These are phyloP conservation scores for Heterotis niloticus DNA, from an alignment of 2,113 vertebrate species.

Conservation along the genomic window DNA sequence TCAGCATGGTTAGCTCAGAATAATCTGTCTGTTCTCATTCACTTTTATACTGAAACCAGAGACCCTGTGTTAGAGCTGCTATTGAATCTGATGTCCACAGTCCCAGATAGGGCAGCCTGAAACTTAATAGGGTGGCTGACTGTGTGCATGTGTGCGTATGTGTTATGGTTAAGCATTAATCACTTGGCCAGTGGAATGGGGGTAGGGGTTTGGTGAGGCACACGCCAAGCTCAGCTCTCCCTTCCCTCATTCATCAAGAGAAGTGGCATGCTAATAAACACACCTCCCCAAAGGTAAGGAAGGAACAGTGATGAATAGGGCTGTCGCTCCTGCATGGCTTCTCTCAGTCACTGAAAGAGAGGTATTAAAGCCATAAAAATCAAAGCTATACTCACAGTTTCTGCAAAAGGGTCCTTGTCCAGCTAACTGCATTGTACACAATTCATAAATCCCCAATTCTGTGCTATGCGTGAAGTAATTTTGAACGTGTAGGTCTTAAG, in stretches of 20 bases:
- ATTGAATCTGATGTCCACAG: too few species aligned
- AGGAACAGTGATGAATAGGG: slow-evolving; percentile 77
- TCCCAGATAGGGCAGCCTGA: slow-evolving; percentile 22
- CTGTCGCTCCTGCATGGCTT: slow-evolving; percentile 69
- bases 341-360: slow-evolving; percentile 55
- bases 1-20: too few species aligned
- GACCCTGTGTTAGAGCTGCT: too few species aligned
- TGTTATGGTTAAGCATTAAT: slow-evolving; percentile 63
- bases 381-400: slow-evolving; percentile 22
- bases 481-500: too few species aligned
- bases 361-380: slow-evolving; percentile 53
- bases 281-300: slow-evolving; percentile 76
- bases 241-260: slow-evolving; percentile 84
- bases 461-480: too few species aligned
- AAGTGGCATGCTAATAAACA: slow-evolving; percentile 84
- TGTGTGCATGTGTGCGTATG: slow-evolving; percentile 35
- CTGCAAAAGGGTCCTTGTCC: neutral
- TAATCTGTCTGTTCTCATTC: too few species aligned
- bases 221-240: slow-evolving; percentile 77
- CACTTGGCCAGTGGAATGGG: slow-evolving; percentile 58
- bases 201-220: slow-evolving; percentile 64
- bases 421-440: too few species aligned
- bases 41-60: too few species aligned
- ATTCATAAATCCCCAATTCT: too few species aligned
- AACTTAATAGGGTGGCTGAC: neutral